Percentiles rank a stretch among this genome's conserved stretches.
phyloP scores from a whole-genome alignment of 2,888 invertebrate genomes.

The Scaptomyza cyrtandrae region DNA sequence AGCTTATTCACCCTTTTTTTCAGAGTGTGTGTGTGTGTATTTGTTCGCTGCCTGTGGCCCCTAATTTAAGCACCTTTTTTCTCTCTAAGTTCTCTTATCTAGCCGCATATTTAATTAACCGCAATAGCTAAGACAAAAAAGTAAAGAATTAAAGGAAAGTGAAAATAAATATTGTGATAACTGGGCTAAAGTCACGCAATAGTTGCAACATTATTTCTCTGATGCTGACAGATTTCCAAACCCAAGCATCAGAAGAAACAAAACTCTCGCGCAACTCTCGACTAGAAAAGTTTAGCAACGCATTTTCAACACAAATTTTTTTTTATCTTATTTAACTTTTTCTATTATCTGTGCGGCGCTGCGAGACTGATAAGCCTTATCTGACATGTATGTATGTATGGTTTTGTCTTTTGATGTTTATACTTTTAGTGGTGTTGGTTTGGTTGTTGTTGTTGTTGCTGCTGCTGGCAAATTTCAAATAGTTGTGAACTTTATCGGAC shows the following conservation, averaged over 20 bases:
- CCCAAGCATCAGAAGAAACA: slow-evolving; percentile 17
- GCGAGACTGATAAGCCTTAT: slow-evolving; percentile 65
- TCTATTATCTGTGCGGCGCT: slow-evolving; percentile 60
- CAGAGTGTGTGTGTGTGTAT: background rate
- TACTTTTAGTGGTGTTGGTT: slow-evolving; percentile 33
- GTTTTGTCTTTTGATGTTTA: slow-evolving; percentile 42
- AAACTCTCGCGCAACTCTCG: slow-evolving; percentile 15
- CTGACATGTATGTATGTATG: slow-evolving; percentile 62
- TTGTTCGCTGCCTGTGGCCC: slow-evolving; percentile 32
- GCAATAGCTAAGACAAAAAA: slow-evolving; percentile 42
- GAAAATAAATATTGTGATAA: slow-evolving; percentile 48
- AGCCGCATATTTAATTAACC: slow-evolving; percentile 76
- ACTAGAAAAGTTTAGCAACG: slow-evolving; percentile 25
- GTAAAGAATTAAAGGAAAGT: slow-evolving; percentile 19
- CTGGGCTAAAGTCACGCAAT: slow-evolving; percentile 53
- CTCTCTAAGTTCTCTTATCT: slow-evolving; percentile 67
- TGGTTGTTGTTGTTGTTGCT: slow-evolving; percentile 19
- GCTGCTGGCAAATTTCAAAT: slow-evolving; percentile 65
- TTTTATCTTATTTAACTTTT: slow-evolving; percentile 72
- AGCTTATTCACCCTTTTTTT: slow-evolving; percentile 59
- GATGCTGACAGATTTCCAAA: slow-evolving; percentile 37
- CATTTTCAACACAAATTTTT: slow-evolving; percentile 14
- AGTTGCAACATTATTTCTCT: slow-evolving; percentile 45
- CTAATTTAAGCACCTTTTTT: slow-evolving; percentile 61
- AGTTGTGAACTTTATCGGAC: slow-evolving; percentile 69